phyloP scores from a whole-genome alignment of 2,888 invertebrate genomes.

The Idaea straminata region DNA sequence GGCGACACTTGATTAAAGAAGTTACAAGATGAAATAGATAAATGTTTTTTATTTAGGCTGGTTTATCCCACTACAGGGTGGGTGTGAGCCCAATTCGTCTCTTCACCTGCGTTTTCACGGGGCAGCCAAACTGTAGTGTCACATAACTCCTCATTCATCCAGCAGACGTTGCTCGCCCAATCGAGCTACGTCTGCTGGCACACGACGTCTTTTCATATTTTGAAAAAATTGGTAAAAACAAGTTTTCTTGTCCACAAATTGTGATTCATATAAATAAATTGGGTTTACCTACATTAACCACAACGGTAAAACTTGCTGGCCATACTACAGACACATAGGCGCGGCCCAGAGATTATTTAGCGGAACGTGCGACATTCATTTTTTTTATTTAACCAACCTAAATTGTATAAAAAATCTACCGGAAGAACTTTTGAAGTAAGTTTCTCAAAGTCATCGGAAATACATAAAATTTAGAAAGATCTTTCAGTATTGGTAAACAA shows the following conservation, averaged over 20 bases:
- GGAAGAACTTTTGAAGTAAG: not conserved
- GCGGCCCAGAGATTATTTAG: not conserved
- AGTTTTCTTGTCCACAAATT: not conserved
- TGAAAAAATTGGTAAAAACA: not conserved
- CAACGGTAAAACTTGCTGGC: conserved; percentile 3
- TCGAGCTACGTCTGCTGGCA: too few relatives aligned
- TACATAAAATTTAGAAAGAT: too few relatives aligned
- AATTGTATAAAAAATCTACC: not conserved
- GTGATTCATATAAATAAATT: conserved; percentile 3
- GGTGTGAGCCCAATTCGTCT: too few relatives aligned
- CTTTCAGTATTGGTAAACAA: too few relatives aligned
- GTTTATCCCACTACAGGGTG: too few relatives aligned
- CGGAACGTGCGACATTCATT: not conserved
- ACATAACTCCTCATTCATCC: too few relatives aligned
- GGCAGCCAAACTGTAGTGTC: too few relatives aligned
- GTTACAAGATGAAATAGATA: not conserved
- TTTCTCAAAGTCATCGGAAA: too few relatives aligned
- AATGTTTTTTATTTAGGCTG: too few relatives aligned
- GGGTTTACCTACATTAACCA: not conserved
- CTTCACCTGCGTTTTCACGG: too few relatives aligned
- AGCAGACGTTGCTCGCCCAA: too few relatives aligned
- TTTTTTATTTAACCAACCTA: not conserved
- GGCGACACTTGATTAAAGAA: conserved; percentile 59
- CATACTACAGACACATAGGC: not conserved
- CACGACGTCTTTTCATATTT: too few relatives aligned